A percentile compares a stretch with the other conserved stretches of the same genome.
Conservation (phyloP, 53 echinoderm and acorn worm genomes). For the Patiria pectinifera region DNA sequence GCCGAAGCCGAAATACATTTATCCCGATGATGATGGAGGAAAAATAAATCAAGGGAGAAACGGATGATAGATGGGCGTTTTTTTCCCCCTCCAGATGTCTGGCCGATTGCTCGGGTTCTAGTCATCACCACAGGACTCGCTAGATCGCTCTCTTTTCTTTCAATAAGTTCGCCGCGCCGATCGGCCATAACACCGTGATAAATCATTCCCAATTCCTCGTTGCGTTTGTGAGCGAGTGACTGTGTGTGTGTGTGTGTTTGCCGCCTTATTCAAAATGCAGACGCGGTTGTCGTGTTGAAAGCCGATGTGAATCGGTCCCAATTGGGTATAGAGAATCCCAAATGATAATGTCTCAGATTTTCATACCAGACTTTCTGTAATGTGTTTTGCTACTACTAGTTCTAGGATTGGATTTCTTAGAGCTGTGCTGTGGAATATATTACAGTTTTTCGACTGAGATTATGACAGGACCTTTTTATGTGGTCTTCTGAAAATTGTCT, state of each 20-base stretch:
- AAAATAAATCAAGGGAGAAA: conserved; percentile 24
- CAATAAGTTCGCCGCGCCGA: not conserved
- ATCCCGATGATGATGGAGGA: conserved; percentile 21
- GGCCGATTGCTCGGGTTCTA: not conserved
- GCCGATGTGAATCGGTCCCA: not conserved
- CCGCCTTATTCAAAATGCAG: conserved; percentile 15
- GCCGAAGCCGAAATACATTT: conserved; percentile 26
- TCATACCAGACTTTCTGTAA: not conserved
- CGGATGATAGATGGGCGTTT: conserved; percentile 4
- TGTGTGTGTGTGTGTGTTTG: not conserved
- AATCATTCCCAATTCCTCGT: conserved; percentile 33
- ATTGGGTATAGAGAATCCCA: not conserved
- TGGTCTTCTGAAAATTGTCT: not conserved
- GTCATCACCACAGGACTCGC: not conserved
- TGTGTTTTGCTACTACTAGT: not conserved
- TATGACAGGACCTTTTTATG: too few relatives aligned
- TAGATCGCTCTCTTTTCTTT: not conserved
- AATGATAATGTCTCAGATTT: not conserved
- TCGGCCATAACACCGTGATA: conserved; percentile 26
- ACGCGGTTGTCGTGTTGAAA: conserved; percentile 20
- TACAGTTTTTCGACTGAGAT: not conserved
- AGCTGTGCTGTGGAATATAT: not conserved
- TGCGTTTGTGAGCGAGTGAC: not conserved
- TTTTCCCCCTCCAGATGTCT: conserved; percentile 26
- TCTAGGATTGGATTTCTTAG: not conserved